phyloP scores from a whole-genome alignment of 2,113 vertebrate species.

The Sardina pilchardus region DNA sequence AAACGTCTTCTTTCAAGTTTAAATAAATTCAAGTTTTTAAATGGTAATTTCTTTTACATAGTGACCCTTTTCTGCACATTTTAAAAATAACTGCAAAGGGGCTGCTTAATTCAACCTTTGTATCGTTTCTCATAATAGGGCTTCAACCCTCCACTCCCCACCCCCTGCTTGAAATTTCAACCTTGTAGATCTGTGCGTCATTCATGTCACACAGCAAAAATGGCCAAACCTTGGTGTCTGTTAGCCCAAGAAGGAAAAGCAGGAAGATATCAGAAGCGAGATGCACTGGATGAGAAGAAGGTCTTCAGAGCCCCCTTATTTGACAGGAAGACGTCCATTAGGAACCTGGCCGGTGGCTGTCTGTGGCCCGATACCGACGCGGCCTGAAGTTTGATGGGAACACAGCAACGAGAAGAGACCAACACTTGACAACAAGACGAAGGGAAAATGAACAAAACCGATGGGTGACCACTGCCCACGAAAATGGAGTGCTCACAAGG shows the following conservation, averaged over 20 bases:
- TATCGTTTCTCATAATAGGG: slow-evolving; percentile 7
- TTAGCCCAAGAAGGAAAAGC: slow-evolving; percentile 15
- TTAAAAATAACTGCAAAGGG: slow-evolving; percentile 25
- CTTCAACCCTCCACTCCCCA: not conserved
- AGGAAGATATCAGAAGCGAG: slow-evolving; percentile 38
- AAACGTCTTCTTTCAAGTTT: slow-evolving; percentile 45
- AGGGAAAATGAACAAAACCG: not conserved
- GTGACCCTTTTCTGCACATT: slow-evolving; percentile 31
- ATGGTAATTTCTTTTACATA: slow-evolving; percentile 33
- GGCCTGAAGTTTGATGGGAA: not conserved
- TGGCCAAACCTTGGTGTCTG: not conserved
- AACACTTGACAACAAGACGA: not conserved
- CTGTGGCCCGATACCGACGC: not conserved
- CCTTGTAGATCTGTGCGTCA: not conserved
- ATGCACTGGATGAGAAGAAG: slow-evolving; percentile 3
- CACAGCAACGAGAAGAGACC: not conserved
- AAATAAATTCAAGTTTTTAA: slow-evolving; percentile 53
- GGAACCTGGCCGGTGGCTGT: slow-evolving; percentile 1
- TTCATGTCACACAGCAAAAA: not conserved
- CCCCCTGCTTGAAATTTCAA: not conserved
- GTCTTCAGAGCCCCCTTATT: not conserved
- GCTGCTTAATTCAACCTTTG: slow-evolving; percentile 4
- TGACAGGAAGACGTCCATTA: not conserved
- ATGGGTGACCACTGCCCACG: not conserved
- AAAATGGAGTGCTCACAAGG: not conserved